phyloP scores from a whole-genome alignment of 2,113 vertebrate genomes.

The Cervus canadensis region DNA sequence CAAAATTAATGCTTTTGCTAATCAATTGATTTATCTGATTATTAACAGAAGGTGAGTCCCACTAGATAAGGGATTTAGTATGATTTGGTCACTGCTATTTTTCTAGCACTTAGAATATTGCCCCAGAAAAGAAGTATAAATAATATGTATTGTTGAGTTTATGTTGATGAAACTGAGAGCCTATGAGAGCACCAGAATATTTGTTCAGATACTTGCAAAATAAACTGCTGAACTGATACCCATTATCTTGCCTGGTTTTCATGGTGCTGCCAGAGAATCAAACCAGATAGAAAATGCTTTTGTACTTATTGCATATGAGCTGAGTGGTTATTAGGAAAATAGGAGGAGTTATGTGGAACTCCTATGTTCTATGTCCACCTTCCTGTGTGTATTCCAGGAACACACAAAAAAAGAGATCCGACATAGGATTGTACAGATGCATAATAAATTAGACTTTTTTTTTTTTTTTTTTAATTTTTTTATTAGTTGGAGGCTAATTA shows the following conservation, averaged over 20 bases:
- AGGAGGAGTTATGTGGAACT: not conserved
- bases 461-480: accelerated
- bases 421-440: not conserved
- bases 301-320: not conserved
- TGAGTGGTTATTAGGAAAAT: not conserved
- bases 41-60: not conserved
- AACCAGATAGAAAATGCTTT: not conserved
- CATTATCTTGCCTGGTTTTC: not conserved
- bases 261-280: not conserved
- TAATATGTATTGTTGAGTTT: not conserved
- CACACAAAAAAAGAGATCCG: not conserved
- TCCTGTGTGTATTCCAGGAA: not conserved
- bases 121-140: not conserved
- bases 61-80: not conserved
- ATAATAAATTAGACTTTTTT: not conserved
- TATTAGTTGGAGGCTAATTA: no score
- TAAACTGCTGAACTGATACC: not conserved
- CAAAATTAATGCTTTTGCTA: not conserved
- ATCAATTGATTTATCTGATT: not conserved
- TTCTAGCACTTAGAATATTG: not conserved
- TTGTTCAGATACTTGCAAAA: not conserved
- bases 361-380: not conserved
- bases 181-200: not conserved
- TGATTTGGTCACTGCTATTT: not conserved
- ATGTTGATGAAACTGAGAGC: not conserved